A percentile compares a stretch with the other conserved stretches of the same genome.
Conservation (phyloP, 2,888 invertebrate species). For the Lithosia quadra region DNA sequence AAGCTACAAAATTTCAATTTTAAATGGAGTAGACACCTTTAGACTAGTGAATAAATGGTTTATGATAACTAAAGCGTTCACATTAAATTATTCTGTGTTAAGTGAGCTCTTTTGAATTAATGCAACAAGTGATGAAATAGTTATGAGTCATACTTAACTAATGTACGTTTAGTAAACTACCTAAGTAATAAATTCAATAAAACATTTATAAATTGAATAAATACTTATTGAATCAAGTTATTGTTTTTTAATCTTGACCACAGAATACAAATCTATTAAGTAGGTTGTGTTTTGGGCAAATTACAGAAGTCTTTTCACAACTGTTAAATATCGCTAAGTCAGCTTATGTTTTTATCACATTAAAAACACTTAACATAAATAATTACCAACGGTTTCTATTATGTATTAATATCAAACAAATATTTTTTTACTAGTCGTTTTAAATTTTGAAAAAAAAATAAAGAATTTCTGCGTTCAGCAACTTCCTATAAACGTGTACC, state of each 20-base stretch:
- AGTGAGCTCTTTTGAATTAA: not conserved
- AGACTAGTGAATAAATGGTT: slow-evolving; percentile 24
- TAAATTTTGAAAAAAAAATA: not conserved
- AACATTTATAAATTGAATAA: too few species aligned
- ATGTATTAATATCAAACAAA: not conserved
- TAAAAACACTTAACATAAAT: not conserved
- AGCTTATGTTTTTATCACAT: too few species aligned
- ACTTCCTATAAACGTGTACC: not conserved
- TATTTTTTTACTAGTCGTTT: not conserved
- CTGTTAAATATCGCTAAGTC: not conserved
- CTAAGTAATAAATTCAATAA: too few species aligned
- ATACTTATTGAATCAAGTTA: too few species aligned
- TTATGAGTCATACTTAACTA: too few species aligned
- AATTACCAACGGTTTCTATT: not conserved
- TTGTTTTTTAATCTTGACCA: not conserved
- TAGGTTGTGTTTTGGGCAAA: not conserved
- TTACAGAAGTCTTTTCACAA: not conserved
- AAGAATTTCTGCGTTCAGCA: not conserved
- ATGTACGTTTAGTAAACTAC: too few species aligned
- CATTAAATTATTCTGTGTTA: slow-evolving; percentile 1
- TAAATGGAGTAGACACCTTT: slow-evolving; percentile 30
- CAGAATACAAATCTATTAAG: not conserved
- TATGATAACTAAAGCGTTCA: slow-evolving; percentile 31
- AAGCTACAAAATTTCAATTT: slow-evolving; percentile 37
- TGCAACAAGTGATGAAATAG: not conserved